Percentiles rank a stretch among this genome's conserved stretches.
These are phyloP conservation scores for Pelusios castaneus DNA, from an alignment of 2,113 vertebrate genomes.

Conservation along the genomic window DNA sequence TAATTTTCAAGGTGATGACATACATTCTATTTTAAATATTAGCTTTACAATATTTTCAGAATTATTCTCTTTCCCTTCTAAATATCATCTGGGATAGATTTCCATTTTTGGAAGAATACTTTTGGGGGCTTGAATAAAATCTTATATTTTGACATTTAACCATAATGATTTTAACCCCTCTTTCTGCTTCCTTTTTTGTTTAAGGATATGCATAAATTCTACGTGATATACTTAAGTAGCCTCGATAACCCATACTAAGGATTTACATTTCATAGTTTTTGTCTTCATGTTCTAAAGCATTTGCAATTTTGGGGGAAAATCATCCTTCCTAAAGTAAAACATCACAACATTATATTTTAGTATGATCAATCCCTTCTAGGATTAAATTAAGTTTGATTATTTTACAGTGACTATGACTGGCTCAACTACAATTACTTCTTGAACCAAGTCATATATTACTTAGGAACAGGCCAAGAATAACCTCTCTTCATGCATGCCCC, in stretches of 20 bases:
- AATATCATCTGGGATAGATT: background rate
- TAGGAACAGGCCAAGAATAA: slow-evolving; percentile 17
- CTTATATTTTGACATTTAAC: background rate
- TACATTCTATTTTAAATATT: background rate
- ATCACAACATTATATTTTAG: background rate
- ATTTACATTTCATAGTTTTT: background rate
- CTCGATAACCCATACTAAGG: background rate
- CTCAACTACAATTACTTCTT: background rate
- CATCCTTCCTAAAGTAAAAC: background rate
- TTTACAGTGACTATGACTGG: background rate
- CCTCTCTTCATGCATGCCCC: background rate
- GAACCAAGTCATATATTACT: background rate
- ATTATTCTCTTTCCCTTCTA: background rate
- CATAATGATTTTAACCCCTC: background rate
- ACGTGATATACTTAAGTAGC: background rate
- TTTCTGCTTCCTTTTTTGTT: background rate
- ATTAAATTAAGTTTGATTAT: background rate
- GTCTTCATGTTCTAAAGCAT: background rate
- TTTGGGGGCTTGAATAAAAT: background rate
- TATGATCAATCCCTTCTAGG: background rate
- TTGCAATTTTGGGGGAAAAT: background rate
- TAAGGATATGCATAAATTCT: background rate
- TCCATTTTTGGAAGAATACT: background rate
- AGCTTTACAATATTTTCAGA: background rate
- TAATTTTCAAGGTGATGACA: background rate